phyloP scores from a whole-genome alignment of 2,888 invertebrate species.

The Drosophila merina region DNA sequence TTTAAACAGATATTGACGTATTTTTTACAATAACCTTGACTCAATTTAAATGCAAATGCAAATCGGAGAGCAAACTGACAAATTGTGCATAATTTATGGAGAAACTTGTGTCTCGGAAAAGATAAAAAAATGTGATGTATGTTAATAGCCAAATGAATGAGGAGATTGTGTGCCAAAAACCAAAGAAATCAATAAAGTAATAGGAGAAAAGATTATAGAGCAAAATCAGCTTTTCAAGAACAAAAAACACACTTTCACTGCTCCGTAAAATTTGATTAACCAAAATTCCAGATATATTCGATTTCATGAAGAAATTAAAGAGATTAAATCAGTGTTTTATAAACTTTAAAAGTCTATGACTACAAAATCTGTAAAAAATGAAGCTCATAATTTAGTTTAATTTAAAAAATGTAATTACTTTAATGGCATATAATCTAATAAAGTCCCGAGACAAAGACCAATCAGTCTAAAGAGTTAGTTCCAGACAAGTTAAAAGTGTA shows the following conservation, averaged over 20 bases:
- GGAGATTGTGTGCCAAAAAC: slow-evolving; percentile 4
- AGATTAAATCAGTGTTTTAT: neutral
- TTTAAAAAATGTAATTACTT: no score
- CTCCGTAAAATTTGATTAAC: neutral
- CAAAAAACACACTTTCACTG: slow-evolving; percentile 40
- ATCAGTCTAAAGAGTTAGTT: slow-evolving; percentile 4
- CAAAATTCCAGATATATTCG: neutral
- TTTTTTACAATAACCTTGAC: slow-evolving; percentile 63
- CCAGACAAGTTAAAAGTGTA: slow-evolving; percentile 4
- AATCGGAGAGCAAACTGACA: slow-evolving; percentile 45
- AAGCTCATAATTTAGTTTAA: no score
- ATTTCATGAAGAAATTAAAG: neutral
- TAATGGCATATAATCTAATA: neutral
- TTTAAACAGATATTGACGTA: slow-evolving; percentile 14
- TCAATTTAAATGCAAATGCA: slow-evolving; percentile 62
- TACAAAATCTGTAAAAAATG: neutral
- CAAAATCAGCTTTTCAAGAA: slow-evolving; percentile 14
- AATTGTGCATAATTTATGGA: slow-evolving; percentile 49
- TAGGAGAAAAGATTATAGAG: neutral
- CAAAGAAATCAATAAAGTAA: slow-evolving; percentile 14
- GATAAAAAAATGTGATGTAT: slow-evolving; percentile 4
- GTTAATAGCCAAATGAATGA: slow-evolving; percentile 5
- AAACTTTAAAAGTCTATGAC: neutral
- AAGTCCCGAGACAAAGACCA: slow-evolving; percentile 9
- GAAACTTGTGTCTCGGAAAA: slow-evolving; percentile 42